Percentiles rank a stretch among this genome's conserved stretches.
Evolutionary conservation across 64 coral and sea anemone genomes (phyloP).

Genomic region (Dendronephthya gigantea): DNA sequence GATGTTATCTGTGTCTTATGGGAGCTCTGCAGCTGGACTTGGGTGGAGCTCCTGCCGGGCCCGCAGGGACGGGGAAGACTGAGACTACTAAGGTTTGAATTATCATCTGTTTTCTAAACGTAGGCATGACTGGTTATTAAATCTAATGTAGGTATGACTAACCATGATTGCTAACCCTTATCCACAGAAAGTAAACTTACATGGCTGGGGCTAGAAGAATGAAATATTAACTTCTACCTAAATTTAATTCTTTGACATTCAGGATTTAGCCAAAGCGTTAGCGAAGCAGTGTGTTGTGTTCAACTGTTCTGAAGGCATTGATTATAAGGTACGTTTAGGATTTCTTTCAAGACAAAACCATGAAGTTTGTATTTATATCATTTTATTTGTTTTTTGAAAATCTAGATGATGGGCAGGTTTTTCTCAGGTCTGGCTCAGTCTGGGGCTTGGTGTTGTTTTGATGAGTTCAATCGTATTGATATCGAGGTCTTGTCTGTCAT

Average conservation of each 20-base stretch:
- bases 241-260: neutral
- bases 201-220: no score
- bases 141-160: no score
- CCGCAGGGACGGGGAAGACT: constrained; percentile 92
- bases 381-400: neutral
- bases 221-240: neutral
- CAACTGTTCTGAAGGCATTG: constrained; percentile 90
- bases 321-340: constrained; percentile 22
- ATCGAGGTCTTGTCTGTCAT: constrained; percentile 98
- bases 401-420: constrained; percentile 94
- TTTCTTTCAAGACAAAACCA: neutral
- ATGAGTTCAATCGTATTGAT: constrained; percentile 97
- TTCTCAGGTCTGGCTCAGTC: constrained; percentile 94
- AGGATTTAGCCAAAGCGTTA: constrained; percentile 91
- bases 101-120: neutral
- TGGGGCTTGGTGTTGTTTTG: constrained; percentile 98
- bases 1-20: constrained; percentile 97
- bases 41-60: constrained; percentile 86
- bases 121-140: no score
- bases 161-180: no score
- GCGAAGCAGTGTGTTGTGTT: constrained; percentile 99
- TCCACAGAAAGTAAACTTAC: no score
- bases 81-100: constrained; percentile 85
- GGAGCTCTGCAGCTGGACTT: constrained; percentile 89
- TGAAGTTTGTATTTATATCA: neutral